Conservation (phyloP, 2,888 invertebrate genomes). For the Ariolimax columbianus region DNA sequence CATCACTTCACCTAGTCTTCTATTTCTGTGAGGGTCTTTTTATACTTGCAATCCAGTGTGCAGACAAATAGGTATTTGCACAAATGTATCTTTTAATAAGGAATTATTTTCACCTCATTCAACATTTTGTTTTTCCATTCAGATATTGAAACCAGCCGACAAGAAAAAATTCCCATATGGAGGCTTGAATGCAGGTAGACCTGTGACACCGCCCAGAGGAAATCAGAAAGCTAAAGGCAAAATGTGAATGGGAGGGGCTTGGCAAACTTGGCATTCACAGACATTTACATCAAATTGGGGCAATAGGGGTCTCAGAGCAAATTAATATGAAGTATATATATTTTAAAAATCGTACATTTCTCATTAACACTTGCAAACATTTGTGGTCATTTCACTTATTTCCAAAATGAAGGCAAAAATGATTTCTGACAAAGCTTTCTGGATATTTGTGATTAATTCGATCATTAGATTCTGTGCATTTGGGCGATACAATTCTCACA, state of each 20-base stretch:
- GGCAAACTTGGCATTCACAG: background rate
- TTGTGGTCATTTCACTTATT: background rate
- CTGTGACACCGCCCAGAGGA: slow-evolving; percentile 95
- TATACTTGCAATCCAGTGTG: too few relatives aligned
- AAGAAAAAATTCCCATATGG: slow-evolving; percentile 99
- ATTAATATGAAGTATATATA: background rate
- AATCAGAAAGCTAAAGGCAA: slow-evolving; percentile 74
- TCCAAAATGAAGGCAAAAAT: background rate
- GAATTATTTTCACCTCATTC: too few relatives aligned
- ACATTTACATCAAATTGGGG: background rate
- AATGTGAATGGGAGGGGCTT: slow-evolving; percentile 55
- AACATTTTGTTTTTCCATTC: too few relatives aligned
- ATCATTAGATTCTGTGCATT: background rate
- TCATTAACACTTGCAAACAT: background rate
- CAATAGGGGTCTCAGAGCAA: background rate
- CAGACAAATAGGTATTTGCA: too few relatives aligned
- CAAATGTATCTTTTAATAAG: too few relatives aligned
- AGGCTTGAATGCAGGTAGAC: slow-evolving; percentile 94
- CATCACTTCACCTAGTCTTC: too few relatives aligned
- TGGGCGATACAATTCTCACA: too few relatives aligned
- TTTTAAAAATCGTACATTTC: slow-evolving; percentile 10
- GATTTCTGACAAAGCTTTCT: background rate
- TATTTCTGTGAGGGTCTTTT: too few relatives aligned
- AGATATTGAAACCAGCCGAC: slow-evolving; percentile 99
- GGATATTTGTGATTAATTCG: background rate